Evolutionary conservation across 2,888 invertebrate species (phyloP), one percentile per base, ranked within the genome.

Genomic region (Allygus modestus): DNA sequence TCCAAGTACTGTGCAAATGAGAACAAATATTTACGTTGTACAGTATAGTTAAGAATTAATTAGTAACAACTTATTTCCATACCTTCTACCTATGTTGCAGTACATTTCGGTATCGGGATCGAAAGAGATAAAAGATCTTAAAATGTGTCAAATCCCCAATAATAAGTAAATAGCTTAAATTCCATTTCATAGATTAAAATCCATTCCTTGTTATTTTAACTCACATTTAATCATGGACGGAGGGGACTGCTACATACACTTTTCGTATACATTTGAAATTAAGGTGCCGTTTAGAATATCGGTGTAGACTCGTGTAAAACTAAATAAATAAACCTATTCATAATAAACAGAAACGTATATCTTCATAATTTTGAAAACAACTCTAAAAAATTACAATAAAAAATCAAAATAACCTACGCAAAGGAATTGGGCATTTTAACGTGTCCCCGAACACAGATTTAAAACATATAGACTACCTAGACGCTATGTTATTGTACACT

Each of bases 401-500:
- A 31, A 23, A 69, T 33, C 2, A 11, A 31, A 31, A 23, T 31
- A 77, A 77, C 77, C 51, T 51, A 77, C 51, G 28, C 83, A 54
- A 83, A 37, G 69, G 69, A 83, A 73, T 1, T 41, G 83, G 83
- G 33, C 37, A 9, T 15, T 83, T 83, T 83, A 83, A 73, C 73
- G 83, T 83, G 83, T 51, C 37, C 71, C 83, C 83, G 1, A 83
- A 31, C 83, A 83, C 83, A 83, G 54, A 33, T 69, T 73, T 73
- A 83, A 83, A 83, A 83, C 83, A 83, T 83, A 83, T 83, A 83
- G 83, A 83, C 83, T 83, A 83, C 83, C 51, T 77, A 77, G 28
- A 77, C 73, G 28, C 69, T 51, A 75, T 26, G 43, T 75, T 75
- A 75, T 75, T 75, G 51, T 77, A 77, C 77, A 77, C 41, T 54